phyloP scores from a whole-genome alignment of 2,797 vertebrate species.

The Hippopotamyrus pictus region DNA sequence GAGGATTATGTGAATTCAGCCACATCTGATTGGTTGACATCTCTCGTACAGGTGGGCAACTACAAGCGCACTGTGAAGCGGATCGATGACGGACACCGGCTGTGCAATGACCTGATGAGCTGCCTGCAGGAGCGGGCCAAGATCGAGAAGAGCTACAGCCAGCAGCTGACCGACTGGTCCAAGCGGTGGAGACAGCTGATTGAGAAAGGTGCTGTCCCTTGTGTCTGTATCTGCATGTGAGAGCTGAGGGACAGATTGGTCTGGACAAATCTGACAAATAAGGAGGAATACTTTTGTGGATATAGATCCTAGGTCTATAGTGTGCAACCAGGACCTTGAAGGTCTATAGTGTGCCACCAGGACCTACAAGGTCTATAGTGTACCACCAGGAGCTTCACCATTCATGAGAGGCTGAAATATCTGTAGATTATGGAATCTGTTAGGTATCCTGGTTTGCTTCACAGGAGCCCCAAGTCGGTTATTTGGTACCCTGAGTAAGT shows the following conservation, averaged over 20 bases:
- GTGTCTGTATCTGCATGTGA: background rate
- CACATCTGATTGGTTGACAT: background rate
- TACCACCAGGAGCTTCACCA: background rate
- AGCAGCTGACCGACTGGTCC: slow-evolving; percentile 95
- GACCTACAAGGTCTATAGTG: background rate
- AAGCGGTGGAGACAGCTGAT: slow-evolving; percentile 94
- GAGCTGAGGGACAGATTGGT: background rate
- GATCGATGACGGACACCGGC: slow-evolving; percentile 87
- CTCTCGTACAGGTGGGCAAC: slow-evolving; percentile 76
- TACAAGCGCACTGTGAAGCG: slow-evolving; percentile 92
- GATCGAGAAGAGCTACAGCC: slow-evolving; percentile 88
- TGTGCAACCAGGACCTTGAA: background rate
- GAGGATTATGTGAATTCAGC: background rate
- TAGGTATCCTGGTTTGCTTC: background rate
- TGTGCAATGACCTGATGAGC: slow-evolving; percentile 95
- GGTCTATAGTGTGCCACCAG: no score
- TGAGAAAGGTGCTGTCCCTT: slow-evolving; percentile 73
- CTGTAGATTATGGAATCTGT: background rate
- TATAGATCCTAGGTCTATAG: background rate
- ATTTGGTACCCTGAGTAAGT: background rate
- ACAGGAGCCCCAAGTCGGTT: background rate
- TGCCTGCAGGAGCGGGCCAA: slow-evolving; percentile 96
- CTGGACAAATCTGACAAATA: background rate
- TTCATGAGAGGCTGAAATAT: background rate
- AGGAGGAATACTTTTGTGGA: background rate